Conservation (phyloP, 2,113 vertebrate species). For the Prunella himalayana region DNA sequence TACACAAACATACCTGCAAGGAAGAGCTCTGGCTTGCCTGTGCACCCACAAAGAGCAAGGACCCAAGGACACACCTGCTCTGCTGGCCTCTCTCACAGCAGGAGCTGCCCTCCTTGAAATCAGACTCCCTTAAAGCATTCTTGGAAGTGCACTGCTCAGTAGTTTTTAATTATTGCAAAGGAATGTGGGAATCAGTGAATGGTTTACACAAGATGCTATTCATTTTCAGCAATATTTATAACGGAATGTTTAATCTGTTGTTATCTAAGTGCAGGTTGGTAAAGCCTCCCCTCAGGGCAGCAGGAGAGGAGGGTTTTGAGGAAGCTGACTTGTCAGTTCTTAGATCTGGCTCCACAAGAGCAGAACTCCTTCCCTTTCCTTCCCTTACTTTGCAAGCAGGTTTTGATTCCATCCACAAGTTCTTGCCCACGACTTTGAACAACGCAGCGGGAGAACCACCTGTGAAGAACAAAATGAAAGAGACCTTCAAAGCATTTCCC, state of each 20-base stretch:
- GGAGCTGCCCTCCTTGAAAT: background rate
- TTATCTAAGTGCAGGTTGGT: background rate
- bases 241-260: background rate
- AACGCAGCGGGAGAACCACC: conserved; percentile 92
- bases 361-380: background rate
- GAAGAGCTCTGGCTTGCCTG: background rate
- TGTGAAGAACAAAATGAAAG: conserved; percentile 30
- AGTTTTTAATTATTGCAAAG: background rate
- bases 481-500: background rate
- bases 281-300: background rate
- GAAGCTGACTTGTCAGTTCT: background rate
- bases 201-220: background rate
- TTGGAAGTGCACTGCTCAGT: background rate
- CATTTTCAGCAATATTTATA: background rate
- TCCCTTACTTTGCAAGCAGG: conserved; percentile 79
- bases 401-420: conserved; percentile 90
- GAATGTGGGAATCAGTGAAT: background rate
- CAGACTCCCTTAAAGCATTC: background rate
- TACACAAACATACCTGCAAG: background rate
- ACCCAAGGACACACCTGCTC: background rate
- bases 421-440: conserved; percentile 89
- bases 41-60: background rate
- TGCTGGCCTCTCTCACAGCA: background rate
- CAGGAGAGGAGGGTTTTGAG: background rate
- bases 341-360: background rate